A percentile compares a stretch with the other conserved stretches of the same genome.
phyloP scores from a whole-genome alignment of 37 sponge, comb jelly and placozoan genomes.

The Oopsacas minuta region DNA sequence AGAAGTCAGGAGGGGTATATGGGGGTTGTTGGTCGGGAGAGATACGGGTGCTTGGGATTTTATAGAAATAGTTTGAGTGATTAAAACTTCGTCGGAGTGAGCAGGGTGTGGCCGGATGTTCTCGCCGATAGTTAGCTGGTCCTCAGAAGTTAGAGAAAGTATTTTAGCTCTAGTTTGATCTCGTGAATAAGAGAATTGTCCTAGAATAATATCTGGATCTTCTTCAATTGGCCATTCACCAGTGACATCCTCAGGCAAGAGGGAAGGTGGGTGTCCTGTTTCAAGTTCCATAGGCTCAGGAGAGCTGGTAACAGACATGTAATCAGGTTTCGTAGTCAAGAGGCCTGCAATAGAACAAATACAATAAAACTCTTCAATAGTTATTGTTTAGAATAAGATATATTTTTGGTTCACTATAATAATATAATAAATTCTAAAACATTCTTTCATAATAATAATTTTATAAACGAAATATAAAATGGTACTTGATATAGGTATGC shows the following conservation, averaged over 20 bases:
- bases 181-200: not conserved
- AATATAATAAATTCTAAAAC: not conserved
- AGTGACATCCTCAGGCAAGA: not conserved
- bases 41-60: not conserved
- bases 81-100: not conserved
- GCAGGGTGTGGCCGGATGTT: not conserved
- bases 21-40: too few relatives aligned
- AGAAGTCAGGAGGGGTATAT: not conserved
- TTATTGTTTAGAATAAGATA: not conserved
- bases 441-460: not conserved
- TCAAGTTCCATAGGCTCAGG: conserved; percentile 18
- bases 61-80: not conserved
- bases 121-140: not conserved
- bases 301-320: conserved; percentile 11
- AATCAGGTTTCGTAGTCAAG: too few relatives aligned
- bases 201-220: not conserved
- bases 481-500: too few relatives aligned
- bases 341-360: not conserved
- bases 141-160: not conserved
- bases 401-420: conserved; percentile 18
- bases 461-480: too few relatives aligned
- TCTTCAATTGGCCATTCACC: not conserved
- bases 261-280: not conserved
- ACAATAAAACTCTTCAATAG: not conserved
- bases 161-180: not conserved